A percentile compares a stretch with the other conserved stretches of the same genome.
Conservation (phyloP, 2,888 invertebrate genomes). For the Argyra leucocephala region DNA sequence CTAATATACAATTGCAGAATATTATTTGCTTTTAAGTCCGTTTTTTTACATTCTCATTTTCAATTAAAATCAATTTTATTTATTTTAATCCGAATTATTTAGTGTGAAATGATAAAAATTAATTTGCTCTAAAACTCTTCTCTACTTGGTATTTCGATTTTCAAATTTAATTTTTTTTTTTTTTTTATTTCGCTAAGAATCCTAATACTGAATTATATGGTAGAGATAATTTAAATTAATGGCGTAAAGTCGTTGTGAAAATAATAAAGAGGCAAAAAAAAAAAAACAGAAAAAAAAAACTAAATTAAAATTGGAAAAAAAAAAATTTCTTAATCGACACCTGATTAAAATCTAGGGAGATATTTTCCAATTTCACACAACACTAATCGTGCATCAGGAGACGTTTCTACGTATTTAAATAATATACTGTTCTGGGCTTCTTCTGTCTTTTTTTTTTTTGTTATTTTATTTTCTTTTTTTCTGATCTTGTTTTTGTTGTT, state of each 20-base stretch:
- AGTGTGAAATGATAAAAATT: no score
- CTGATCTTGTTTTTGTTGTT: not conserved
- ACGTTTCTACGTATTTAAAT: not conserved
- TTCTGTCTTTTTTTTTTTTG: not conserved
- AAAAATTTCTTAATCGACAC: slow-evolving; percentile 4
- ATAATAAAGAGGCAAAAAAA: not conserved
- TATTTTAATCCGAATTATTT: no score
- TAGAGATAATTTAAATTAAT: not conserved
- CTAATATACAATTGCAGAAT: no score
- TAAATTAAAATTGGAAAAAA: not conserved
- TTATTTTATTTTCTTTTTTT: not conserved
- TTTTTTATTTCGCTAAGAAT: not conserved
- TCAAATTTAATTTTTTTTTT: not conserved
- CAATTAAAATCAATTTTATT: no score
- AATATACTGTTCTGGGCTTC: not conserved
- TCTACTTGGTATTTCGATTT: not conserved
- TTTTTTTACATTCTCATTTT: no score
- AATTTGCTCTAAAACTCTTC: not conserved
- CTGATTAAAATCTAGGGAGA: not conserved
- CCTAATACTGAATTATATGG: no score
- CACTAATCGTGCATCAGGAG: not conserved
- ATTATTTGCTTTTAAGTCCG: no score
- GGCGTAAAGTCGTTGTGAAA: not conserved
- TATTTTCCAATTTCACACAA: slow-evolving; percentile 2
- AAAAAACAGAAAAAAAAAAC: not conserved